phyloP scores from a whole-genome alignment of 2,888 invertebrate species.

The Aelia acuminata region DNA sequence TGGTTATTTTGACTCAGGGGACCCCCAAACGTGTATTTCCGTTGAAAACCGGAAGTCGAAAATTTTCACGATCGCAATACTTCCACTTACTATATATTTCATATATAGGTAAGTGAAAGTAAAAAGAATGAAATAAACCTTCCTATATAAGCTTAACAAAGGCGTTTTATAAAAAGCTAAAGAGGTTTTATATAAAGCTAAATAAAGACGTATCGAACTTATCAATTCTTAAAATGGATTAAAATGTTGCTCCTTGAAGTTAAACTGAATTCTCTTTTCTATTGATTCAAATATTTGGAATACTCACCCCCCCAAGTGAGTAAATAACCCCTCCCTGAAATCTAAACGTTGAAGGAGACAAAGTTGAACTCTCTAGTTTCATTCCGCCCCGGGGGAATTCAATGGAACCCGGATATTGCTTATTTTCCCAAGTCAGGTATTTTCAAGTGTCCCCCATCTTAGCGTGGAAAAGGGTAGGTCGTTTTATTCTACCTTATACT shows the following conservation, averaged over 20 bases:
- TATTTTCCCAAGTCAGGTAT: slow-evolving; percentile 7
- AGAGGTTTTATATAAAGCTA: no score
- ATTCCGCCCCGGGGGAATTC: neutral
- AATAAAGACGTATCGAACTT: no score
- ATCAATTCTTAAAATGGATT: no score
- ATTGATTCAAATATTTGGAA: neutral
- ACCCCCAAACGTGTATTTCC: no score
- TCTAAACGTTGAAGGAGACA: neutral
- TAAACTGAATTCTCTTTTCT: neutral
- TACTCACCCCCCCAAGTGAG: neutral
- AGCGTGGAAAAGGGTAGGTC: neutral
- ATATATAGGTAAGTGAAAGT: no score
- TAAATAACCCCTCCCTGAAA: neutral
- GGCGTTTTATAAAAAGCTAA: no score
- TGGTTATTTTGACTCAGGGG: no score
- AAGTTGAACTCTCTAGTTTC: neutral
- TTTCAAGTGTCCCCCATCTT: neutral
- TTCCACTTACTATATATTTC: no score
- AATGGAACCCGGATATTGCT: slow-evolving; percentile 20
- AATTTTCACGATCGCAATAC: no score
- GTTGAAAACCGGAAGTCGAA: no score
- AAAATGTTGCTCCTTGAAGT: neutral
- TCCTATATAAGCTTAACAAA: no score
- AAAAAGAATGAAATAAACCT: no score
- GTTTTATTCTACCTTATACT: neutral